A percentile compares a stretch with the other conserved stretches of the same genome.
Evolutionary conservation across 2,797 vertebrate genomes (phyloP).

Genomic region (Falco cherrug): DNA sequence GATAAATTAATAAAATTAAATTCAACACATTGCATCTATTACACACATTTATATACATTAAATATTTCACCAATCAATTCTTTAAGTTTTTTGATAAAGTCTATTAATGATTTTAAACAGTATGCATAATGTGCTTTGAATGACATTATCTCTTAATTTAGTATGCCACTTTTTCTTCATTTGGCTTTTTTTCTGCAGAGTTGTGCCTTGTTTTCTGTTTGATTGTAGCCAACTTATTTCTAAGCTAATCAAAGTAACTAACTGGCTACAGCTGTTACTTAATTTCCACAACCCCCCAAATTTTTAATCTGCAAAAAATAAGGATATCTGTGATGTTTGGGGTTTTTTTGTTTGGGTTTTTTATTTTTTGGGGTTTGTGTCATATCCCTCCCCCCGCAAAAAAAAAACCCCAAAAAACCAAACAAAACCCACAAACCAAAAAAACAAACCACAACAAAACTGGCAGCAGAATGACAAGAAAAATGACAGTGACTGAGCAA

Average conservation of each 20-base stretch:
- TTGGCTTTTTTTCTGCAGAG: slow-evolving; percentile 34
- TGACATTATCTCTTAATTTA: slow-evolving; percentile 40
- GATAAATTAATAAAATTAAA: not conserved
- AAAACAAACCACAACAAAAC: not conserved
- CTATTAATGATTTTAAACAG: slow-evolving; percentile 37
- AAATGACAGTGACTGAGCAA: slow-evolving; percentile 16
- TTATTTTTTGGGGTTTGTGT: not conserved
- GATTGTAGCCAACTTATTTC: slow-evolving; percentile 29
- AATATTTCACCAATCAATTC: slow-evolving; percentile 12
- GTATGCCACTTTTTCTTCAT: slow-evolving; percentile 36
- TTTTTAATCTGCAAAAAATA: slow-evolving; percentile 12
- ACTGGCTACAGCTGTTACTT: slow-evolving; percentile 28
- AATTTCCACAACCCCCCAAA: not conserved
- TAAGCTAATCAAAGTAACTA: slow-evolving; percentile 40
- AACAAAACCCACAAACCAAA: not conserved
- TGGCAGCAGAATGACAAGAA: slow-evolving; percentile 37
- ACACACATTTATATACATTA: not conserved
- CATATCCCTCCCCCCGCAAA: too few relatives aligned
- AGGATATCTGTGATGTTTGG: not conserved
- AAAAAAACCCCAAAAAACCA: not conserved
- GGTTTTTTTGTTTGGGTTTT: not conserved
- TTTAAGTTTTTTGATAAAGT: slow-evolving; percentile 42
- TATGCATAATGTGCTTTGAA: not conserved
- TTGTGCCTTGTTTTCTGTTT: slow-evolving; percentile 36
- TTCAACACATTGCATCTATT: not conserved